These are phyloP conservation scores for Drosophila setifemur DNA, from an alignment of 1,140 invertebrate species.

Conservation along the genomic window DNA sequence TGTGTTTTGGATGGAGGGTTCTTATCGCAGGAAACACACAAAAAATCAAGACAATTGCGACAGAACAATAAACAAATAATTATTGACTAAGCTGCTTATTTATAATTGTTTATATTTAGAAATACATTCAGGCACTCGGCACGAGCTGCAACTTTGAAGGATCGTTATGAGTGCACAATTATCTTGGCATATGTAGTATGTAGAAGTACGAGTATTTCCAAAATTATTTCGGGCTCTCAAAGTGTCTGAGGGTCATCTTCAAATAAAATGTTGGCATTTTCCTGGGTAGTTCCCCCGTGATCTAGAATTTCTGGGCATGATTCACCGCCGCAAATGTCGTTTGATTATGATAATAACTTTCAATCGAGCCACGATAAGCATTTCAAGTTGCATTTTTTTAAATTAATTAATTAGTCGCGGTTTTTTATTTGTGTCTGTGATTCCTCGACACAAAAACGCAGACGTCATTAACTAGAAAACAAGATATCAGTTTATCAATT, in stretches of 20 bases:
- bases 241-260: neutral
- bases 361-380: constrained; percentile 42
- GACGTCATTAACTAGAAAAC: constrained; percentile 32
- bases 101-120: constrained; percentile 41
- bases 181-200: no score
- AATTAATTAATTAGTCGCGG: constrained; percentile 31
- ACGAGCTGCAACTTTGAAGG: neutral
- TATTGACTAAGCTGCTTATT: constrained; percentile 30
- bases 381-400: constrained; percentile 49
- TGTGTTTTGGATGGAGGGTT: neutral
- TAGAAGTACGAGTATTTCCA: no score
- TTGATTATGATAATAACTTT: constrained; percentile 37
- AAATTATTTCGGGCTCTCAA: neutral
- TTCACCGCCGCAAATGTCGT: constrained; percentile 23
- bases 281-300: neutral
- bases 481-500: neutral
- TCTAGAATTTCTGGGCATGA: no score
- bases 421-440: constrained; percentile 2
- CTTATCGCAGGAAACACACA: constrained; percentile 24
- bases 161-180: neutral
- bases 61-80: constrained; percentile 39
- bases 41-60: constrained; percentile 17
- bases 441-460: constrained; percentile 16
- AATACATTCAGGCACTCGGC: constrained; percentile 18
- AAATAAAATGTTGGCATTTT: no score